Conservation (phyloP, 2,888 invertebrate genomes). For the Dolichopus griseipennis region DNA sequence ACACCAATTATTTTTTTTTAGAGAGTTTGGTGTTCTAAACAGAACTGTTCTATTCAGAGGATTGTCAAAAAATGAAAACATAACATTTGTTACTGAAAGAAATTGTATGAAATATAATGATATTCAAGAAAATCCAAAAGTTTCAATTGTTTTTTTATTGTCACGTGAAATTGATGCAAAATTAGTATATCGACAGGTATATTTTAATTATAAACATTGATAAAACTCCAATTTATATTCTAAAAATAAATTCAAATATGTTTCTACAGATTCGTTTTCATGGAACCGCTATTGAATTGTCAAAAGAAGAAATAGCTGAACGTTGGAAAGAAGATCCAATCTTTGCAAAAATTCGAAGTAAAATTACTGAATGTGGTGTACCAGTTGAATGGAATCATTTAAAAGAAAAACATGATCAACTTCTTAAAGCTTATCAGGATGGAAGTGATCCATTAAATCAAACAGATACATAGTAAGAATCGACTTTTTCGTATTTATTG, state of each 20-base stretch:
- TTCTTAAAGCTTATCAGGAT: conserved; percentile 25
- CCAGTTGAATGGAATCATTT: conserved; percentile 28
- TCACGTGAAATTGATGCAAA: conserved; percentile 16
- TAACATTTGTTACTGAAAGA: conserved; percentile 34
- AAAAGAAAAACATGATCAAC: conserved; percentile 27
- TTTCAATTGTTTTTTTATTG: conserved; percentile 28
- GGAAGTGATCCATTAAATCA: conserved; percentile 26
- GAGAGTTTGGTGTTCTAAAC: conserved; percentile 34
- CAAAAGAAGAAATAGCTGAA: conserved; percentile 24
- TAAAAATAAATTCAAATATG: no score
- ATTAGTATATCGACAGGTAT: conserved; percentile 15
- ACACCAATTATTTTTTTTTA: conserved; percentile 18
- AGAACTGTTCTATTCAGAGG: conserved; percentile 36
- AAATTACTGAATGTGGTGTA: conserved; percentile 34
- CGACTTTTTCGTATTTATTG: neutral
- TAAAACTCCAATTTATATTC: neutral
- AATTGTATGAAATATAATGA: conserved; percentile 34
- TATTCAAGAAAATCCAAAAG: conserved; percentile 29
- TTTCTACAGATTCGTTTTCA: conserved; percentile 27
- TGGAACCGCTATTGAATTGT: conserved; percentile 32
- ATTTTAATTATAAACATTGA: neutral
- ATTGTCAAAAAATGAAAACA: conserved; percentile 20
- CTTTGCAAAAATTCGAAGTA: conserved; percentile 31
- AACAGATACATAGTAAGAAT: conserved; percentile 31
- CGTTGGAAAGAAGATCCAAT: conserved; percentile 33